phyloP scores from a whole-genome alignment of 2,888 invertebrate species.

The Eremobia ochroleuca region DNA sequence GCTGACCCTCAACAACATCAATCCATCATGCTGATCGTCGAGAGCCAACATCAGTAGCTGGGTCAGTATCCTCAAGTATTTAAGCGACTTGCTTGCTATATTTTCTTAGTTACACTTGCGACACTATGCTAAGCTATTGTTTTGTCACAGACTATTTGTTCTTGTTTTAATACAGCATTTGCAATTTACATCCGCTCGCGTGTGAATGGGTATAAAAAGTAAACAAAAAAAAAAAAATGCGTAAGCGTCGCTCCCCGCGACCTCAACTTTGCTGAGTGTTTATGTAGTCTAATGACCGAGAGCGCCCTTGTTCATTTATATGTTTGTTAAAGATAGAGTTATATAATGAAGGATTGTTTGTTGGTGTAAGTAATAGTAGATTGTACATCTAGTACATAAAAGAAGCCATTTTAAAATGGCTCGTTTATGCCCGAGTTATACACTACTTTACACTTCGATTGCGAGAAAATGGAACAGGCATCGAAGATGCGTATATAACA shows the following conservation, averaged over 20 bases:
- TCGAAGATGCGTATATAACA: too few relatives aligned
- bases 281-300: neutral
- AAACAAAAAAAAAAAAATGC: neutral
- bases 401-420: too few relatives aligned
- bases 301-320: neutral
- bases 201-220: neutral
- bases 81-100: neutral
- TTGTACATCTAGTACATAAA: too few relatives aligned
- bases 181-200: neutral
- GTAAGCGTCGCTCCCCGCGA: too few relatives aligned
- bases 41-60: slow-evolving; percentile 92
- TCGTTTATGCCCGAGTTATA: too few relatives aligned
- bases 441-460: too few relatives aligned
- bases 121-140: slow-evolving; percentile 1
- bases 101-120: neutral
- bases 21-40: slow-evolving; percentile 96
- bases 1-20: slow-evolving; percentile 90
- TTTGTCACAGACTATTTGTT: neutral
- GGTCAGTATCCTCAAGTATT: slow-evolving; percentile 53
- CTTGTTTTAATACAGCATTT: slow-evolving; percentile 6
- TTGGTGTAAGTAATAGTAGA: neutral
- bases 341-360: neutral
- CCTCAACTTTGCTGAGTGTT: neutral
- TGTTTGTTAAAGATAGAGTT: neutral
- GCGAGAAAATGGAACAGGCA: too few relatives aligned